phyloP scores from a whole-genome alignment of 2,113 vertebrate genomes.

The Neomonachus schauinslandi region DNA sequence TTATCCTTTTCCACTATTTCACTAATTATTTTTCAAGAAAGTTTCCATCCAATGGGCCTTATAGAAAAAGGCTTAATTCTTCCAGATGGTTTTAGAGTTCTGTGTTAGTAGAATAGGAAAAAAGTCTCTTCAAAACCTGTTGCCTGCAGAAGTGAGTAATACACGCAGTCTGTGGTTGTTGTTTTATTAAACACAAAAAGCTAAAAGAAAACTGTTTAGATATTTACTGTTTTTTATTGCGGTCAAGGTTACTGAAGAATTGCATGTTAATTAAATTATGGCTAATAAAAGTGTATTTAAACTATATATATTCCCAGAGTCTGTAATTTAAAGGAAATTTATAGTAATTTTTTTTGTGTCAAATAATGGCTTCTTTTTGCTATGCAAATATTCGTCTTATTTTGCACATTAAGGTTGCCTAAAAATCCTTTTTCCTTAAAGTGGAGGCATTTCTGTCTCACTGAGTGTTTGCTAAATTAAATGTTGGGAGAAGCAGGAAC shows the following conservation, averaged over 20 bases:
- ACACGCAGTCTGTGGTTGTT: neutral
- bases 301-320: neutral
- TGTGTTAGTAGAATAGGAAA: neutral
- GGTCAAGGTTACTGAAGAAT: neutral
- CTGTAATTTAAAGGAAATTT: conserved; percentile 36
- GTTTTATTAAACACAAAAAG: conserved; percentile 43
- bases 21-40: conserved; percentile 63
- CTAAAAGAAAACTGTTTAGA: conserved; percentile 15
- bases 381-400: neutral
- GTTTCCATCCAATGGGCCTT: neutral
- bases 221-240: neutral
- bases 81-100: neutral
- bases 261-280: conserved; percentile 38
- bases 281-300: conserved; percentile 42
- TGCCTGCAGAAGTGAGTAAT: neutral
- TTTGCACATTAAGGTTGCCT: conserved; percentile 25
- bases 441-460: neutral
- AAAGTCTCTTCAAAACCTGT: conserved; percentile 33
- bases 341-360: neutral
- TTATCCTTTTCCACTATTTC: conserved; percentile 47
- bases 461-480: neutral
- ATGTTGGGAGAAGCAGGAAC: neutral
- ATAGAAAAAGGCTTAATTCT: neutral
- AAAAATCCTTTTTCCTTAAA: conserved; percentile 49
- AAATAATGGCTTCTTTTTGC: conserved; percentile 30